Conservation (phyloP, 2,797 vertebrate species). For the Miichthys miiuy region DNA sequence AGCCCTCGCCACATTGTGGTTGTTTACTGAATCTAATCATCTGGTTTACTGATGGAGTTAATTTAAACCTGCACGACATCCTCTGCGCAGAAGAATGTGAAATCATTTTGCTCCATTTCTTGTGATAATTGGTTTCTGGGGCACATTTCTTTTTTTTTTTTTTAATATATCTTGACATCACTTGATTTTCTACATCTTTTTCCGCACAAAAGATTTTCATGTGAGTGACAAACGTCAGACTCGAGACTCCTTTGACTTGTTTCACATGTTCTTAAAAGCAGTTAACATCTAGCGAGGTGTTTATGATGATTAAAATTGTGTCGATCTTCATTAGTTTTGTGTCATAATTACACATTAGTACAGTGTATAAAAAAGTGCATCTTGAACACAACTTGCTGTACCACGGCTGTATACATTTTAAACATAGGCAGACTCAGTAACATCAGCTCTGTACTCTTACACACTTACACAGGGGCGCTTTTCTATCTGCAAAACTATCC, state of each 20-base stretch:
- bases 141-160: constrained; percentile 66
- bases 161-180: constrained; percentile 32
- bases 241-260: constrained; percentile 23
- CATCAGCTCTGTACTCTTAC: not conserved
- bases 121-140: constrained; percentile 81
- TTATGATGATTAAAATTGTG: constrained; percentile 31
- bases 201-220: constrained; percentile 21
- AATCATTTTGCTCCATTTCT: constrained; percentile 79
- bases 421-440: not conserved
- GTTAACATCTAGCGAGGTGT: constrained; percentile 28
- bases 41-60: constrained; percentile 76
- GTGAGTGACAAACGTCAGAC: constrained; percentile 16
- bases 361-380: constrained; percentile 5
- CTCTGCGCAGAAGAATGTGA: constrained; percentile 69
- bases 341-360: constrained; percentile 4
- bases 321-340: constrained; percentile 13
- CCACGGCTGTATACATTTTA: not conserved
- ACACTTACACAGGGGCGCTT: not conserved
- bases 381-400: not conserved
- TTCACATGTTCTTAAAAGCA: constrained; percentile 30
- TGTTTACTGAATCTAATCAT: constrained; percentile 64
- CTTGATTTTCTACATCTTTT: constrained; percentile 36
- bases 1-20: constrained; percentile 45
- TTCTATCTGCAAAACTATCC: constrained; percentile 12
- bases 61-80: constrained; percentile 70